Evolutionary conservation across 2,797 vertebrate species (phyloP), one percentile per base, ranked within the genome.

Genomic region (Smutsia temminckii): DNA sequence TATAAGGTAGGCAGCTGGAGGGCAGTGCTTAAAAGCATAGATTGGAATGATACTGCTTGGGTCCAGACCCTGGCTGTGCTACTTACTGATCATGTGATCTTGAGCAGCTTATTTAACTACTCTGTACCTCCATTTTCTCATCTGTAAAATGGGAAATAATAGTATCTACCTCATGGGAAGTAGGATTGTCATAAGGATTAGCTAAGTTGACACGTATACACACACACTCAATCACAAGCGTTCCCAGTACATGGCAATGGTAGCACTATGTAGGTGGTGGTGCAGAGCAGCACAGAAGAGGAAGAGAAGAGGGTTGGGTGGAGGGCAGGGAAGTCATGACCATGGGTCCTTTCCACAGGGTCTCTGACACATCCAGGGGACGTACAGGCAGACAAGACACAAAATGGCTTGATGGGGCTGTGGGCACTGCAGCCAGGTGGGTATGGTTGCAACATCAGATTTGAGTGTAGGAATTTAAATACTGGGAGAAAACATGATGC

Each of bases 401-500:
- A 72, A 89, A 75, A 51, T 66, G 49, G 17, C 23, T 16, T 64
- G 29, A 64, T 51, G 20, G 20, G 10, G 20, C 34, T 86, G 17
- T 40, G 17, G 37, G 34, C 74, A 34, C 55, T 85, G 6, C n/a
- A 74, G 23, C 42, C 86, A 6, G 6, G 25, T 88, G 17, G 23
- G n/a, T 81, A 49, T 71, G 75, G 2, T 84, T 74, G n/a, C 23
- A 80, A 59, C 32, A 61, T 89, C 86, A 84, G 16, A 86, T 79
- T 66, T 91, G 23, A 66, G 20, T 61, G 8, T 12, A 93, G 23
- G 17, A 34, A 88, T 89, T 95, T 95, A 93, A 93, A 66, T 81
- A 17, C 17, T 69, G 14, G 63, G 66, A 84, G 32, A 92, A 92
- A 53, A 64, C 46, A 57, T 83, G 32, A 69, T 51, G 61, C 57